Percentiles rank a stretch among this genome's conserved stretches.
Conservation (phyloP, 2,113 vertebrate genomes). For the Pollimyrus isidori region DNA sequence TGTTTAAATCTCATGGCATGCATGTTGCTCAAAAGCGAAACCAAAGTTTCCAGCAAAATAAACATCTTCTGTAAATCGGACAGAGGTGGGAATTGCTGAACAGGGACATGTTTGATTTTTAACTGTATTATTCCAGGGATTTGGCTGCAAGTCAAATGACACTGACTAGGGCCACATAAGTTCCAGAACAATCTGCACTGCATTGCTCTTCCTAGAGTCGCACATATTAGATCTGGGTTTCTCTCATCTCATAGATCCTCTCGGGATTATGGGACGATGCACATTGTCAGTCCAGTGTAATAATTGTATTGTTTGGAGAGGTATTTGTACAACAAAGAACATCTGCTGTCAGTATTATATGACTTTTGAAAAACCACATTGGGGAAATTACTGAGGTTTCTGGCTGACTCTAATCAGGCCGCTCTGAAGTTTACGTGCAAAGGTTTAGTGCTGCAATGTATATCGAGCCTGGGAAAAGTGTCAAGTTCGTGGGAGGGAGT, state of each 20-base stretch:
- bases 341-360: neutral
- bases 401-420: neutral
- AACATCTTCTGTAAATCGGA: neutral
- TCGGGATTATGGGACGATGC: neutral
- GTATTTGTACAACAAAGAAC: neutral
- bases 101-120: neutral
- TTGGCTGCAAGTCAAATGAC: neutral
- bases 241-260: neutral
- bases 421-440: neutral
- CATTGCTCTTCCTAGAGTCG: neutral
- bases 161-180: neutral
- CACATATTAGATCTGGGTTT: neutral
- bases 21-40: neutral
- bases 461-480: neutral
- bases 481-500: neutral
- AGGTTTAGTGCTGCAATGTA: neutral
- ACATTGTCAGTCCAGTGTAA: neutral
- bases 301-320: neutral
- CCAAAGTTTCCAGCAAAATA: neutral
- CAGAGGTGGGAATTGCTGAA: neutral
- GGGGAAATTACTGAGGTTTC: neutral
- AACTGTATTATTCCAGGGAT: conserved; percentile 3
- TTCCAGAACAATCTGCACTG: neutral
- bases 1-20: neutral
- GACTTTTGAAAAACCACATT: neutral